A percentile compares a stretch with the other conserved stretches of the same genome.
Evolutionary conservation across 2,888 invertebrate genomes (phyloP).

Genomic region (Allolobophora icterica): DNA sequence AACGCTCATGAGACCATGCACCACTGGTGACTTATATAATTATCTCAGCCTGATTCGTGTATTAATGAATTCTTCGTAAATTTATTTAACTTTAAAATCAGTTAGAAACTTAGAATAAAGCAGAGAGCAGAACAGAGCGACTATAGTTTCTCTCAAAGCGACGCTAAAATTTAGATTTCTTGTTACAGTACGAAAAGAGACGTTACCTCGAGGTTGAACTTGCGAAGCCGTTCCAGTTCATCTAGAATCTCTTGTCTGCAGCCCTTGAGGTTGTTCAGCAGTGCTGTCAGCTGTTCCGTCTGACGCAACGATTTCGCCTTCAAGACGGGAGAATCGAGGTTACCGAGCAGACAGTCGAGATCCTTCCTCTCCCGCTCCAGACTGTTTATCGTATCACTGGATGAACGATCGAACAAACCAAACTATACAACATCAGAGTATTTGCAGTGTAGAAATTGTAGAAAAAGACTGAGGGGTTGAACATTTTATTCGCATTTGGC

Average conservation of each 20-base stretch:
- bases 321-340: conserved; percentile 36
- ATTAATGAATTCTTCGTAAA: no score
- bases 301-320: not conserved
- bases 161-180: no score
- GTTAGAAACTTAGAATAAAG: no score
- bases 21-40: no score
- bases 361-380: conserved; percentile 35
- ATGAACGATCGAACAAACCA: not conserved
- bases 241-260: conserved; percentile 28
- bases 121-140: no score
- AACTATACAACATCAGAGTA: not conserved
- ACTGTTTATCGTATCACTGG: conserved; percentile 25
- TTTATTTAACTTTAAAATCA: no score
- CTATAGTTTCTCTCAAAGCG: no score
- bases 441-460: not conserved
- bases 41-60: no score
- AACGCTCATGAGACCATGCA: no score
- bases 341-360: conserved; percentile 28
- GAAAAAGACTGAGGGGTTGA: no score
- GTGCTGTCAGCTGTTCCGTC: conserved; percentile 5
- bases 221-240: conserved; percentile 33
- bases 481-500: no score
- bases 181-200: not conserved
- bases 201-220: conserved; percentile 28
- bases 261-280: conserved; percentile 23